Conservation (phyloP, 2,888 invertebrate species). For the Rugalucina vietnamica region DNA sequence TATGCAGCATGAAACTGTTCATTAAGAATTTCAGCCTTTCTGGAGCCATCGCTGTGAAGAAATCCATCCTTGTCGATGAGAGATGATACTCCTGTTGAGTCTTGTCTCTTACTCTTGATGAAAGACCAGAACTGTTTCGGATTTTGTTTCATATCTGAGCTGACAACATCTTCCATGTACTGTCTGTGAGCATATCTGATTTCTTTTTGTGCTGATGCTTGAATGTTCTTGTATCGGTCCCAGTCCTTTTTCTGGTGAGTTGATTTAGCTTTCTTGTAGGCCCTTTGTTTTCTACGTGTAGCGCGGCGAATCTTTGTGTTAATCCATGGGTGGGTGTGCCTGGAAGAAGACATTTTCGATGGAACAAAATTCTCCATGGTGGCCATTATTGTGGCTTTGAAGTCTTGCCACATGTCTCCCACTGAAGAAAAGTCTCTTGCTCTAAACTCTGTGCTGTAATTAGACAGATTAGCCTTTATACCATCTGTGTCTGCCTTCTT, state of each 20-base stretch:
- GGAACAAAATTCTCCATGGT: constrained; percentile 17
- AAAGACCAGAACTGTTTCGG: constrained; percentile 50
- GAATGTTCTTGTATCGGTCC: not conserved
- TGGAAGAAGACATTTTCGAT: not conserved
- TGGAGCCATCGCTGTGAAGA: constrained; percentile 39
- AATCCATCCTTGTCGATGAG: constrained; percentile 51
- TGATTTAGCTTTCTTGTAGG: constrained; percentile 18
- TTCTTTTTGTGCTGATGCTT: not conserved
- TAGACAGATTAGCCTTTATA: no score
- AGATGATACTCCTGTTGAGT: constrained; percentile 43
- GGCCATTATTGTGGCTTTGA: not conserved
- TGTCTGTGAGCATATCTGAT: not conserved
- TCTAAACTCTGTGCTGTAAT: no score
- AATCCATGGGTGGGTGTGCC: constrained; percentile 1
- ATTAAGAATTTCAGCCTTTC: constrained; percentile 54
- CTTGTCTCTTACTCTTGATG: constrained; percentile 52
- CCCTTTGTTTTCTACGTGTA: not conserved
- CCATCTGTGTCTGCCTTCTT: not conserved
- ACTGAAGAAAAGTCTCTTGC: no score
- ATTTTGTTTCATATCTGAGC: not conserved
- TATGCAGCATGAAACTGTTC: constrained; percentile 49
- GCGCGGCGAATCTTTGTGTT: not conserved
- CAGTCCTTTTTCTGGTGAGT: not conserved
- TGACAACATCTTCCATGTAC: not conserved
- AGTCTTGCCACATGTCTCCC: constrained; percentile 9